phyloP scores from a whole-genome alignment of 2,113 vertebrate genomes.

The Hippocampus guttulatus region DNA sequence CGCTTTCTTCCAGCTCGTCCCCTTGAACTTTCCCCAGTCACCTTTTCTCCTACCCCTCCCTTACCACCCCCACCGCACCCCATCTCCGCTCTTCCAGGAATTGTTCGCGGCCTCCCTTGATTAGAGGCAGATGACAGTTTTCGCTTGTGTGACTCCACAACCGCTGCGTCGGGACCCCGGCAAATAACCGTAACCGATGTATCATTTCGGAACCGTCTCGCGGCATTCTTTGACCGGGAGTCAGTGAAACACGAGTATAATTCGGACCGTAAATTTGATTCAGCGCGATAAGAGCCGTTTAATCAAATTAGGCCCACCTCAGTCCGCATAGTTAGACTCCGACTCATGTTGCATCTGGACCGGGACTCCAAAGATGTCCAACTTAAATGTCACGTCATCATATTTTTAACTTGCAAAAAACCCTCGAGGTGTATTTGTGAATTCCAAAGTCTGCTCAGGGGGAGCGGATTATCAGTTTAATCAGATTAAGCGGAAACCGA shows the following conservation, averaged over 20 bases:
- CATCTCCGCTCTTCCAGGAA: slow-evolving; percentile 47
- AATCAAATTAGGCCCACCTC: slow-evolving; percentile 36
- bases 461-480: background rate
- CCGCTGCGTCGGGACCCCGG: background rate
- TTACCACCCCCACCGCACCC: slow-evolving; percentile 1
- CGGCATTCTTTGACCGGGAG: background rate
- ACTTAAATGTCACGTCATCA: background rate
- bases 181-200: slow-evolving; percentile 34
- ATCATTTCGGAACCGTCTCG: background rate
- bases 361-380: slow-evolving; percentile 29
- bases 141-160: slow-evolving; percentile 8
- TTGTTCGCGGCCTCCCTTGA: slow-evolving; percentile 48
- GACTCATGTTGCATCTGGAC: slow-evolving; percentile 42
- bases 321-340: slow-evolving; percentile 55
- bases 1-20: background rate
- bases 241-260: slow-evolving; percentile 35
- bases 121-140: slow-evolving; percentile 52
- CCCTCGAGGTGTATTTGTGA: slow-evolving; percentile 30
- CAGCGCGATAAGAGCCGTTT: slow-evolving; percentile 29
- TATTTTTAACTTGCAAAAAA: slow-evolving; percentile 20
- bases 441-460: background rate
- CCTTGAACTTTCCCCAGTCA: slow-evolving; percentile 9
- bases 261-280: slow-evolving; percentile 39
- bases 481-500: background rate
- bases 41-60: background rate